phyloP scores from a whole-genome alignment of 2,797 vertebrate genomes.

The Loris lydekkerianus region DNA sequence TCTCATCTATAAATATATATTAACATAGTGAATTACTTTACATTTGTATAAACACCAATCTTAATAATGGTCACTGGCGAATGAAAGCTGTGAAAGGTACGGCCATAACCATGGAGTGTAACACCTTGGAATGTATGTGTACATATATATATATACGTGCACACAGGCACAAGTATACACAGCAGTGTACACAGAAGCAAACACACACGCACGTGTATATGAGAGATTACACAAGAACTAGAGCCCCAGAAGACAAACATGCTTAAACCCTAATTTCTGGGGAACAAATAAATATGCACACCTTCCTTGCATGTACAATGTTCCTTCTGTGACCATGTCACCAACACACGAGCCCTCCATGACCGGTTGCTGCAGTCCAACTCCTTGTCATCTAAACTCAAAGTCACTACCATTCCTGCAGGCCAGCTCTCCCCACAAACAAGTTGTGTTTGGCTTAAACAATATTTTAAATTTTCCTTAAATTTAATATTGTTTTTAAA shows the following conservation, averaged over 20 bases:
- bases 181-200: neutral
- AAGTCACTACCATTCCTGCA: neutral
- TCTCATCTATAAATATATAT: neutral
- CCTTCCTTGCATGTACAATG: fast-evolving
- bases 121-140: neutral
- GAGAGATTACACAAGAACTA: neutral
- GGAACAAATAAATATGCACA: neutral
- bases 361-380: neutral
- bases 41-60: neutral
- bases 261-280: neutral
- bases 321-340: neutral
- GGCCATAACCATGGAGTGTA: neutral
- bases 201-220: neutral
- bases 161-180: no score
- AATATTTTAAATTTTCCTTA: neutral
- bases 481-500: constrained; percentile 17
- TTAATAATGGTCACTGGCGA: neutral
- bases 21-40: neutral
- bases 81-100: neutral
- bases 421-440: neutral
- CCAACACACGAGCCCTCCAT: neutral
- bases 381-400: neutral
- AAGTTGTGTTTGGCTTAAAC: neutral
- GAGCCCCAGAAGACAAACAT: neutral
- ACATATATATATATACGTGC: no score